These are phyloP conservation scores for Scrobipalpa atriplicella DNA, from an alignment of 2,888 invertebrate species.

Conservation along the genomic window DNA sequence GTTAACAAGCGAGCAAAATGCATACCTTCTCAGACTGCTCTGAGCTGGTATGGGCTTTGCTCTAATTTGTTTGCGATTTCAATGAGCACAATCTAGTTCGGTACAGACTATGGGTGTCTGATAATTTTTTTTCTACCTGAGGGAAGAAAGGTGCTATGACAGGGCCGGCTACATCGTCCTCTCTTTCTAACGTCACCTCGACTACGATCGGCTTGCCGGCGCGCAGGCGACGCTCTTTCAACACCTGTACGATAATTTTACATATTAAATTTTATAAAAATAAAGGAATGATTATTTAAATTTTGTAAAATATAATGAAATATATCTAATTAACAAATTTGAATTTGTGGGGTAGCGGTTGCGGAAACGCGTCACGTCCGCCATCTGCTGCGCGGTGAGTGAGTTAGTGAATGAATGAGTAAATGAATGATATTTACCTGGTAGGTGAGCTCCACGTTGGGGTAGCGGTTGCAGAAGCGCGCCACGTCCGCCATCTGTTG, in stretches of 20 bases:
- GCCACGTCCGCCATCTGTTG: constrained; percentile 98
- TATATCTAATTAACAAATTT: too few relatives aligned
- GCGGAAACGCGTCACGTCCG: constrained; percentile 99
- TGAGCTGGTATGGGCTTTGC: too few relatives aligned
- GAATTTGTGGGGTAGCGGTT: constrained; percentile 99
- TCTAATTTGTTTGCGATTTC: too few relatives aligned
- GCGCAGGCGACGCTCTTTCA: constrained; percentile 73
- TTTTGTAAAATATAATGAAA: too few relatives aligned
- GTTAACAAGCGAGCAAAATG: too few relatives aligned
- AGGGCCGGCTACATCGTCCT: constrained; percentile 98
- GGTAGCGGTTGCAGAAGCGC: constrained; percentile 98
- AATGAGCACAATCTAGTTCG: too few relatives aligned
- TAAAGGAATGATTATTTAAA: too few relatives aligned
- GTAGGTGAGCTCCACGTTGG: constrained; percentile 80
- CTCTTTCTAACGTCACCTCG: constrained; percentile 94
- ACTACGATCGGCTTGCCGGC: constrained; percentile 94
- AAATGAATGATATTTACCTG: neutral
- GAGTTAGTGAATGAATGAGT: constrained; percentile 58
- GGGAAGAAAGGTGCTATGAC: constrained; percentile 99
- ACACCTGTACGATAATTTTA: constrained; percentile 50
- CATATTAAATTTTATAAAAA: too few relatives aligned
- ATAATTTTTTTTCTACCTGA: too few relatives aligned
- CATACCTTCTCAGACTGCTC: too few relatives aligned
- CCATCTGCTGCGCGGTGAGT: constrained; percentile 94
- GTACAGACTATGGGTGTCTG: too few relatives aligned